These are phyloP conservation scores for Amyelois transitella DNA, from an alignment of 1,140 invertebrate genomes.

Conservation along the genomic window DNA sequence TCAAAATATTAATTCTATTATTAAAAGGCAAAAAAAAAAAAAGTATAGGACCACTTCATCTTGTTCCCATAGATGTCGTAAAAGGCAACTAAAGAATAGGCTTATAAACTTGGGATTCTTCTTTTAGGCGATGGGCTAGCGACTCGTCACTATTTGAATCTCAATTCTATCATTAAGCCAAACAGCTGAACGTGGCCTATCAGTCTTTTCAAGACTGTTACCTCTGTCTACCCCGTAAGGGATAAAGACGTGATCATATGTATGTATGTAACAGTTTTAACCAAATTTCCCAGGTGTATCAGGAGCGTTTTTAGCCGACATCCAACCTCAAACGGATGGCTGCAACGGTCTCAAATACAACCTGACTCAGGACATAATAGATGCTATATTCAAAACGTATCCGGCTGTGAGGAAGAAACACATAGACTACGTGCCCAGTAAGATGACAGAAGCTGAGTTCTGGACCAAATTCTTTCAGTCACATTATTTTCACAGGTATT, in stretches of 20 bases:
- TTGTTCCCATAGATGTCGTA: too few species aligned
- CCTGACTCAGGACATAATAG: conserved; percentile 96
- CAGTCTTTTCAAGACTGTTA: too few species aligned
- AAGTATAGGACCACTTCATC: too few species aligned
- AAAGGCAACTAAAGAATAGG: too few species aligned
- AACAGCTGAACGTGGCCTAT: too few species aligned
- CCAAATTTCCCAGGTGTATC: conserved; percentile 79
- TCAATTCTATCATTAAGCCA: too few species aligned
- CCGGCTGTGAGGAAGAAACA: conserved; percentile 98
- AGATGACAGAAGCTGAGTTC: conserved; percentile 97
- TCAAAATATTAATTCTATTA: neutral
- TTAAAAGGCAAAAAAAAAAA: neutral
- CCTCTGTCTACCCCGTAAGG: too few species aligned
- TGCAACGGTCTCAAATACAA: conserved; percentile 98
- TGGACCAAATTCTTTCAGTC: conserved; percentile 99
- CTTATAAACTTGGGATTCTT: too few species aligned
- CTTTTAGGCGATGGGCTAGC: too few species aligned
- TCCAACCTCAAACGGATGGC: conserved; percentile 97
- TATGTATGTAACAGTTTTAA: neutral
- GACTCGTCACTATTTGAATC: too few species aligned
- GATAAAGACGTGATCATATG: too few species aligned
- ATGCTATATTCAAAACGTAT: conserved; percentile 99
- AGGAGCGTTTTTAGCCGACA: conserved; percentile 93
- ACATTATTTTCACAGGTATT: conserved; percentile 98
- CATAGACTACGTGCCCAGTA: conserved; percentile 95